Evolutionary conservation across 2,888 invertebrate species (phyloP), one percentile per base, ranked within the genome.

Genomic region (Steinernema hermaphroditum): DNA sequence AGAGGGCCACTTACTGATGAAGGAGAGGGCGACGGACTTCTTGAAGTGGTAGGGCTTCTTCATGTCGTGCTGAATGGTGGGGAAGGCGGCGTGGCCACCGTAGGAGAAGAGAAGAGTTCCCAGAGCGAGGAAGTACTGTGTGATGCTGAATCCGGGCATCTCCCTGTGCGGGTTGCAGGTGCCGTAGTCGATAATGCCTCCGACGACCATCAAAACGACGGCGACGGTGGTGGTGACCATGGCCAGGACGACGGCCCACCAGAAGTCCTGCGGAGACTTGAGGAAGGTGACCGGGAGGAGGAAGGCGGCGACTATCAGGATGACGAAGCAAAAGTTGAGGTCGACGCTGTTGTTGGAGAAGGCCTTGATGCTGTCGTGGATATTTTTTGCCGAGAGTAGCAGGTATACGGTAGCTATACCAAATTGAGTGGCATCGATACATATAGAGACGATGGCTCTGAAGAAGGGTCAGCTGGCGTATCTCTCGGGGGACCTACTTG

Each of bases 21-120:
- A 83, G 19, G 84, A 81, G n/a, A 83, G 74, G 27, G 79, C 50
- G 32, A 81, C 78, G 41, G 79, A 77, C 72, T 81, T 37, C 29
- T 43, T 81, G 79, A 85, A 85, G 29, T 84, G 81, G 46, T 62
- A 73, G 8, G 85, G 85, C 27, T 77, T 74, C 43, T 74, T 78
- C 85, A 85, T 85, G 74, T 85, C 85, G 72, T 84, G 82, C 74
- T 85, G 80, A 68, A 84, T 83, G 12, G 84, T 84, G 16, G 84
- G 84, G 75, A 84, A 83, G 12, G 83, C 82, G 6, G 82, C 79
- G 69, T 83, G 79, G 27, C 85, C 85, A 32, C 85, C 85, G 50
- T 80, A 83, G 9, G 84, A 77, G 76, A 85, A 85, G 29, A 85
- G 76, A 22, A 85, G 73, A 1, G 85, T 85, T 46, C 85, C 85